Percentiles rank a stretch among this genome's conserved stretches.
Conservation (phyloP, 2,797 vertebrate genomes). For the Octomys mimax region DNA sequence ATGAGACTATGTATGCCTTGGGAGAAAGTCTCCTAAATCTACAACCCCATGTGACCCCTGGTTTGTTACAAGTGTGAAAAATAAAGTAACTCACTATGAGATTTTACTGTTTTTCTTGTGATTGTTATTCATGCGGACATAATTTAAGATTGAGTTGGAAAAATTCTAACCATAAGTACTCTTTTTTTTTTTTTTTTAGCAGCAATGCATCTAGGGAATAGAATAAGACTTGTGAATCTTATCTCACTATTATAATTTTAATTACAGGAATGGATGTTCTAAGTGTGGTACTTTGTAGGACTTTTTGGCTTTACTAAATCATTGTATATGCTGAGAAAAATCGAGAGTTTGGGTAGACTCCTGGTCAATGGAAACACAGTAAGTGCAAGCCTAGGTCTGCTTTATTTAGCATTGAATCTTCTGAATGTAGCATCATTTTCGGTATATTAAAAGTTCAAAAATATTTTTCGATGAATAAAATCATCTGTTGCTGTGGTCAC, state of each 20-base stretch:
- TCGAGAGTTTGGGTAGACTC: background rate
- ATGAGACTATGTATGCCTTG: background rate
- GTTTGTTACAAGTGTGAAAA: constrained; percentile 15
- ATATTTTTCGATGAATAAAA: constrained; percentile 17
- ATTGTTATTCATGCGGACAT: background rate
- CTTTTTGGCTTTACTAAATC: constrained; percentile 3
- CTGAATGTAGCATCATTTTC: background rate
- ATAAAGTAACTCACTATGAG: background rate
- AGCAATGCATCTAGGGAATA: background rate
- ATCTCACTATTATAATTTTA: constrained; percentile 40
- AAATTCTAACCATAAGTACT: background rate
- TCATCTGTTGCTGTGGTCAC: background rate
- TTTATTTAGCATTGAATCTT: background rate
- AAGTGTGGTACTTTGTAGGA: constrained; percentile 12
- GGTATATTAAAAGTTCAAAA: background rate
- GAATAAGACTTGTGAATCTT: background rate
- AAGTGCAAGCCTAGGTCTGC: background rate
- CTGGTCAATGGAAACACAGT: background rate
- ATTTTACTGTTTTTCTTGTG: background rate
- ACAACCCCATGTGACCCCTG: background rate
- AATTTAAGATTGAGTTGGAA: background rate
- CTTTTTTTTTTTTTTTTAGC: background rate
- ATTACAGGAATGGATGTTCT: constrained; percentile 24
- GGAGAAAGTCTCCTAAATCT: background rate
- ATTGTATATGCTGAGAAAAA: background rate